Percentiles rank a stretch among this genome's conserved stretches.
Evolutionary conservation across 2,797 vertebrate species (phyloP).

Genomic region (Babyrousa celebensis): DNA sequence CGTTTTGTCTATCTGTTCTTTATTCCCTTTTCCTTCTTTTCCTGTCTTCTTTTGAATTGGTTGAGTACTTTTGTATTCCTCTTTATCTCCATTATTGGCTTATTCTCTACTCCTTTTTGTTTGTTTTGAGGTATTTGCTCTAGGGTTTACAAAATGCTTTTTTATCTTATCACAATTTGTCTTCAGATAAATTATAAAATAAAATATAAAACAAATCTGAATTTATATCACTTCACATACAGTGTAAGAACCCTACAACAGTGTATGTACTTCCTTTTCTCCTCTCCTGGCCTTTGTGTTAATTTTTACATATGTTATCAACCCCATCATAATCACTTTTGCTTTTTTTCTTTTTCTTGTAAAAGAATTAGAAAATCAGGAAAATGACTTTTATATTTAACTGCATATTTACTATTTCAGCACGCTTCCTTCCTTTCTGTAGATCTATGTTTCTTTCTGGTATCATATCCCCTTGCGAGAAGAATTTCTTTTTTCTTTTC

Average conservation of each 20-base stretch:
- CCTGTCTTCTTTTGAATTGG: constrained; percentile 26
- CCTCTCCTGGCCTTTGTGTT: not conserved
- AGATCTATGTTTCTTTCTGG: constrained; percentile 38
- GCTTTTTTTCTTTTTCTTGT: not conserved
- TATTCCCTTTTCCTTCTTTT: not conserved
- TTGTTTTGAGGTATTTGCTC: constrained; percentile 35
- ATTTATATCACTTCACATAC: not conserved
- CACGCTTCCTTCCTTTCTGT: constrained; percentile 18
- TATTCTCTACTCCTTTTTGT: constrained; percentile 27
- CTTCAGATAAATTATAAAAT: not conserved
- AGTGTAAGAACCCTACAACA: not conserved
- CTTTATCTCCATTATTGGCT: not conserved
- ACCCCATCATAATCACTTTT: constrained; percentile 36
- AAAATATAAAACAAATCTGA: too few species aligned
- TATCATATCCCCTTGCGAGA: not conserved
- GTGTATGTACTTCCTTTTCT: not conserved
- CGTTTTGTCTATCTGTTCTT: not conserved
- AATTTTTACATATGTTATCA: constrained; percentile 16
- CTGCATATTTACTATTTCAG: not conserved
- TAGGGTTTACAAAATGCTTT: constrained; percentile 36
- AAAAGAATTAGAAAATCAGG: constrained; percentile 20
- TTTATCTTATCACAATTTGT: constrained; percentile 29
- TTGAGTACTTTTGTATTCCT: not conserved
- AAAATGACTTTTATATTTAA: constrained; percentile 41
- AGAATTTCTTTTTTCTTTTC: not conserved